A percentile compares a stretch with the other conserved stretches of the same genome.
Evolutionary conservation across 1,140 invertebrate species (phyloP).

Genomic region (Drosophila ananassae): DNA sequence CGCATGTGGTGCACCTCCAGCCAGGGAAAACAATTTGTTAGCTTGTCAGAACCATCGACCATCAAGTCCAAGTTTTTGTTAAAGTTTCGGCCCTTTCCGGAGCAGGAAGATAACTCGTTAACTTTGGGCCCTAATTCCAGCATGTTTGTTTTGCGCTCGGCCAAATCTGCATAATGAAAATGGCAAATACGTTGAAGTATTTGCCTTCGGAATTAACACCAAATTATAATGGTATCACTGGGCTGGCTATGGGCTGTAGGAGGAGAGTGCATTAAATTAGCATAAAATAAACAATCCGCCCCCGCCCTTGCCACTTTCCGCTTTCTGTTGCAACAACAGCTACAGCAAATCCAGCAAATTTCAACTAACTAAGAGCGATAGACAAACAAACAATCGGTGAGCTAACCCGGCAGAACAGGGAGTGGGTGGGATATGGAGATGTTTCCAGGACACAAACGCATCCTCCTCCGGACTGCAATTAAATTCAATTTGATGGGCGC

Average conservation of each 20-base stretch:
- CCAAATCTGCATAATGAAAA: constrained; percentile 74
- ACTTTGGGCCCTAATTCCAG: constrained; percentile 59
- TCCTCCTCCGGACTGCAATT: constrained; percentile 52
- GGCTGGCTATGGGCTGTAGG: not conserved
- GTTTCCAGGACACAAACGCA: constrained; percentile 2
- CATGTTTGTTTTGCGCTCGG: constrained; percentile 49
- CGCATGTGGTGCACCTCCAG: constrained; percentile 79
- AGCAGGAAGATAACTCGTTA: constrained; percentile 58
- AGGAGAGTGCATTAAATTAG: constrained; percentile 74
- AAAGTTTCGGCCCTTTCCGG: constrained; percentile 23
- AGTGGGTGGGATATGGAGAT: constrained; percentile 3
- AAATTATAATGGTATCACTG: constrained; percentile 78
- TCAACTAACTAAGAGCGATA: constrained; percentile 51
- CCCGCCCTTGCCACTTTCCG: constrained; percentile 34
- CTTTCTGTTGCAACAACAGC: constrained; percentile 17
- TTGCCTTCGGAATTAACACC: constrained; percentile 67
- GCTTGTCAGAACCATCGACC: constrained; percentile 74
- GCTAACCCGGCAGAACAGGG: not conserved
- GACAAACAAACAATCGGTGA: constrained; percentile 51
- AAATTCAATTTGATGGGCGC: constrained; percentile 74
- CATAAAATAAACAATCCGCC: constrained; percentile 71
- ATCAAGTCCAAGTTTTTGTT: constrained; percentile 52
- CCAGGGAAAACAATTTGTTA: constrained; percentile 78
- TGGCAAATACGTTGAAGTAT: constrained; percentile 62
- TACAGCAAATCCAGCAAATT: constrained; percentile 65